Conservation (phyloP, 2,888 invertebrate genomes). For the Volucella zonaria region DNA sequence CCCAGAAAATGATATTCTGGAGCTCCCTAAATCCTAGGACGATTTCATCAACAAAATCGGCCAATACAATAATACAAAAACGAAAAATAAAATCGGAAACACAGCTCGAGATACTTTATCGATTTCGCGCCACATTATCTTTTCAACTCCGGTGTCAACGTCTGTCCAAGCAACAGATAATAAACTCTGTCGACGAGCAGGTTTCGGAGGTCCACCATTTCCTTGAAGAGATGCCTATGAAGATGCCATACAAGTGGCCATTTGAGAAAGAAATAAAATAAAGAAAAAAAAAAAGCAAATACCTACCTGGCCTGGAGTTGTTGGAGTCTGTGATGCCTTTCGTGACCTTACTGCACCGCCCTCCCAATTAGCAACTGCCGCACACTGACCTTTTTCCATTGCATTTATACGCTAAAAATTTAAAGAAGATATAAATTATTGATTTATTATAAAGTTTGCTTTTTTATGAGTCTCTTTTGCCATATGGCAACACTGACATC, state of each 20-base stretch:
- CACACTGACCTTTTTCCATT: conserved; percentile 87
- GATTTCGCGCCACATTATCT: conserved; percentile 90
- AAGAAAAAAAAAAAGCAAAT: conserved; percentile 35
- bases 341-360: conserved; percentile 86
- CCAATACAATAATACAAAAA: conserved; percentile 91
- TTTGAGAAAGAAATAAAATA: too few species aligned
- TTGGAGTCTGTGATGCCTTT: conserved; percentile 83
- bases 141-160: conserved; percentile 87
- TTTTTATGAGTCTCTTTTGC: neutral
- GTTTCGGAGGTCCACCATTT: conserved; percentile 82
- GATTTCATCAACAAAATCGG: conserved; percentile 89
- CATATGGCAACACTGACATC: too few species aligned
- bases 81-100: conserved; percentile 90
- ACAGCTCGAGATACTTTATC: conserved; percentile 90
- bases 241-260: neutral
- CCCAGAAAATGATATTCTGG: conserved; percentile 81
- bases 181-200: conserved; percentile 81
- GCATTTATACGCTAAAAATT: conserved; percentile 85
- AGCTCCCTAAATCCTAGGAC: conserved; percentile 82
- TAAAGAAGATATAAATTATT: conserved; percentile 33
- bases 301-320: conserved; percentile 82
- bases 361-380: conserved; percentile 87
- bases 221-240: conserved; percentile 82
- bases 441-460: neutral
- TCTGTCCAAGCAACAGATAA: conserved; percentile 86